Evolutionary conservation across 1,140 invertebrate species (phyloP).

Genomic region (Drosophila bipectinata): DNA sequence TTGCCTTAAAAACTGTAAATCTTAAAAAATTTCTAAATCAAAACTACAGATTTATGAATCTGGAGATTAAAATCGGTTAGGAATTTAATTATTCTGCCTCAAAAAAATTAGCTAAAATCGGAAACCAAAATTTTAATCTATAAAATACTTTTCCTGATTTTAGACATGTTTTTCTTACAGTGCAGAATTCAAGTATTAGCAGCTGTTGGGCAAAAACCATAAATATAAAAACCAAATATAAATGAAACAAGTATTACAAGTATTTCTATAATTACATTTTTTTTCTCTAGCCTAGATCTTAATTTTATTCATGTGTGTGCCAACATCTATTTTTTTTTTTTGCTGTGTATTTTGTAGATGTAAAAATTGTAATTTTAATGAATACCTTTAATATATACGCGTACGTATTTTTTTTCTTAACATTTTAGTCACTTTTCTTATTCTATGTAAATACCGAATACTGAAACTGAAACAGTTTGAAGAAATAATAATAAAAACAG

Average conservation of each 20-base stretch:
- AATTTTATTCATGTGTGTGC: conserved; percentile 47
- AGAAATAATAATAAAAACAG: conserved; percentile 33
- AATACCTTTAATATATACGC: conserved; percentile 7
- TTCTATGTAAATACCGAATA: conserved; percentile 37
- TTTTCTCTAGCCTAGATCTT: conserved; percentile 41
- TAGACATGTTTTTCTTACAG: background rate
- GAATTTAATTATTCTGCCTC: too few species aligned
- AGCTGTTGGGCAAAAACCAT: conserved; percentile 6
- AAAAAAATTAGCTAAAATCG: too few species aligned
- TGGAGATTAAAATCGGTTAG: too few species aligned
- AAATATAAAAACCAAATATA: conserved; percentile 23
- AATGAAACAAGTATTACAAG: conserved; percentile 69
- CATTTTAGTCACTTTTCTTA: conserved; percentile 20
- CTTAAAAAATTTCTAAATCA: too few species aligned
- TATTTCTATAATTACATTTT: conserved; percentile 49
- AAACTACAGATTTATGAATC: too few species aligned
- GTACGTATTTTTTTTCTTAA: conserved; percentile 28
- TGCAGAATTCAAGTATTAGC: conserved; percentile 45
- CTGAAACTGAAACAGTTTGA: conserved; percentile 40
- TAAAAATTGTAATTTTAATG: conserved; percentile 32
- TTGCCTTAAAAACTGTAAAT: too few species aligned
- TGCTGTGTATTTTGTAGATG: conserved; percentile 33
- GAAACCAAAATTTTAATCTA: too few species aligned
- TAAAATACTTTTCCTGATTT: conserved; percentile 1
- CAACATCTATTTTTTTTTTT: conserved; percentile 26